Evolutionary conservation across 2,113 vertebrate species (phyloP).

Genomic region (Mustelus asterias): DNA sequence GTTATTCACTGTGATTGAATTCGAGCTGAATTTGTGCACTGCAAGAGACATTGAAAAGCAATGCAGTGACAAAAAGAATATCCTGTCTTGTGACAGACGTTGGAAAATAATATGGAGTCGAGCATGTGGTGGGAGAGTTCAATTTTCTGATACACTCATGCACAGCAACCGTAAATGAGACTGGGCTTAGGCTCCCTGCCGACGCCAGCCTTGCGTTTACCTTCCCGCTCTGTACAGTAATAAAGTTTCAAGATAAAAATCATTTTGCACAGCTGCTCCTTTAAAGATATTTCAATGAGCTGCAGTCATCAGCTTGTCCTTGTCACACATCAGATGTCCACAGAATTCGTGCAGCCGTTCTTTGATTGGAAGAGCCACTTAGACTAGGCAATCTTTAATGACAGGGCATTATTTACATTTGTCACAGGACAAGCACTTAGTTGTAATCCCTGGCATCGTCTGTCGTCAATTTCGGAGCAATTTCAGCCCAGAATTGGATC

Average conservation of each 20-base stretch:
- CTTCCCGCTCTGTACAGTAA: background rate
- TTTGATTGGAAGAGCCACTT: background rate
- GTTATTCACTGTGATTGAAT: constrained; percentile 31
- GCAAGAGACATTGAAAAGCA: constrained; percentile 23
- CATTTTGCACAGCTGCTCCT: background rate
- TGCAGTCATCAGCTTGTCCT: background rate
- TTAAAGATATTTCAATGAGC: constrained; percentile 30
- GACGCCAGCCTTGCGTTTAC: background rate
- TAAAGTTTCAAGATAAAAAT: constrained; percentile 26
- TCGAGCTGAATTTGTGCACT: background rate
- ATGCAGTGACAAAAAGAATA: constrained; percentile 11
- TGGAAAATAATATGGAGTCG: constrained; percentile 3
- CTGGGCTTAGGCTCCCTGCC: background rate
- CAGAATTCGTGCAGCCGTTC: background rate
- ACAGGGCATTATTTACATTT: background rate
- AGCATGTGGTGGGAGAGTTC: constrained; percentile 18
- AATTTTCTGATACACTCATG: constrained; percentile 29
- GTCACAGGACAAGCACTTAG: background rate
- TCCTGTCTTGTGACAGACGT: background rate
- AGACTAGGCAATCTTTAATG: background rate
- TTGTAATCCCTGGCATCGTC: background rate
- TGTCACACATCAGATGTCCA: background rate
- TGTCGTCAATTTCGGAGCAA: background rate
- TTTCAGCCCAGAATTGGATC: background rate
- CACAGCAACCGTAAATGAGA: constrained; percentile 20